These are phyloP conservation scores for Achroia grisella DNA, from an alignment of 1,140 invertebrate genomes.

Conservation along the genomic window DNA sequence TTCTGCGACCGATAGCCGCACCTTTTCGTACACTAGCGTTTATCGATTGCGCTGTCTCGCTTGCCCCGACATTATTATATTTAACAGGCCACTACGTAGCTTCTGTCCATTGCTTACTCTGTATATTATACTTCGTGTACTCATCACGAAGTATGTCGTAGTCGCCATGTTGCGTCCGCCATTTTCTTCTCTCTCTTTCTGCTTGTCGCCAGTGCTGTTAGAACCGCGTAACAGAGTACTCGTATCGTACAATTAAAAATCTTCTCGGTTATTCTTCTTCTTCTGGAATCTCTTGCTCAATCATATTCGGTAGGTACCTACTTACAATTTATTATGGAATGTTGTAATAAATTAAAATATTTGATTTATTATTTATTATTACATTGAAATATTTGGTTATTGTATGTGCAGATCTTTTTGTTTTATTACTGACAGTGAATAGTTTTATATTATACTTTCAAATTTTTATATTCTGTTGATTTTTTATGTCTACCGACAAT, in stretches of 20 bases:
- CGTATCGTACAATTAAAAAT: constrained; percentile 30
- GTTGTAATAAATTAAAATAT: neutral
- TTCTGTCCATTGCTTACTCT: constrained; percentile 39
- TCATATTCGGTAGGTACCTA: constrained; percentile 37
- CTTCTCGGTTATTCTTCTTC: constrained; percentile 58
- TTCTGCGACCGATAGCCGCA: constrained; percentile 1
- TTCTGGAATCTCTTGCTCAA: constrained; percentile 37
- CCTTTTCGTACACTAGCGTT: constrained; percentile 2
- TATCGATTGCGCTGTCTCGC: constrained; percentile 7
- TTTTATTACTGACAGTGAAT: neutral
- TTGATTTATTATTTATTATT: too few relatives aligned
- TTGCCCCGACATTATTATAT: neutral
- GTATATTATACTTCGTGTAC: constrained; percentile 32
- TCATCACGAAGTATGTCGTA: constrained; percentile 30
- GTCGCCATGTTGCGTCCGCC: constrained; percentile 40
- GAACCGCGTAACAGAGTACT: constrained; percentile 31
- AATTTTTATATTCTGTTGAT: neutral
- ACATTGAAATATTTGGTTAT: neutral
- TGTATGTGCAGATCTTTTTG: neutral
- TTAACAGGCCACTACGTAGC: neutral
- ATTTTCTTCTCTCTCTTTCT: constrained; percentile 69
- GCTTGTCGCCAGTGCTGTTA: constrained; percentile 44
- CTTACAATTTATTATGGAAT: constrained; percentile 1
- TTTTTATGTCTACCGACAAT: too few relatives aligned
- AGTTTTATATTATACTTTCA: too few relatives aligned